phyloP scores from a whole-genome alignment of 2,113 vertebrate species.

The Hippocampus barbouri region DNA sequence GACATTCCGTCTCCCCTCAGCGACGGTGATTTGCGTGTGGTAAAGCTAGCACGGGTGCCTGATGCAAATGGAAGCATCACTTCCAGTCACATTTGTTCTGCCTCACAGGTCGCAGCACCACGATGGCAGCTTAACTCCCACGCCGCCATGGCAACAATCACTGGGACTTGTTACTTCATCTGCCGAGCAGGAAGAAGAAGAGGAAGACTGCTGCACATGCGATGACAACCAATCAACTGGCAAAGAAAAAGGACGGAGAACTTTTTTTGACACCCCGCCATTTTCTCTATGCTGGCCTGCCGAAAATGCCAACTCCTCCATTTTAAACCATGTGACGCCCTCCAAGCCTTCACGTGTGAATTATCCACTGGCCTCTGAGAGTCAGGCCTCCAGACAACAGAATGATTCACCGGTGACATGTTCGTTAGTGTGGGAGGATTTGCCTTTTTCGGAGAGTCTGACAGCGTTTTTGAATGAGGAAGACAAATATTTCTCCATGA shows the following conservation, averaged over 20 bases:
- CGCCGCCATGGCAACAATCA: slow-evolving; percentile 56
- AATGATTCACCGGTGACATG: background rate
- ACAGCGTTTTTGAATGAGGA: slow-evolving; percentile 44
- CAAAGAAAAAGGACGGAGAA: background rate
- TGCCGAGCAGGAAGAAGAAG: slow-evolving; percentile 52
- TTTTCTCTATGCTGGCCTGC: slow-evolving; percentile 1
- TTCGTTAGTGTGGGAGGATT: slow-evolving; percentile 46
- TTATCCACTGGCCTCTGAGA: background rate
- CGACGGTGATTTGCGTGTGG: background rate
- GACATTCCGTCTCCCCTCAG: background rate
- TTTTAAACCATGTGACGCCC: background rate
- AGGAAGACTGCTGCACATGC: slow-evolving; percentile 27
- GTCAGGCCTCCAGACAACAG: background rate
- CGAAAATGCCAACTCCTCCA: slow-evolving; percentile 9
- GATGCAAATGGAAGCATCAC: background rate
- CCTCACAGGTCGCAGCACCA: slow-evolving; percentile 32
- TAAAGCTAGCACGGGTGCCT: background rate
- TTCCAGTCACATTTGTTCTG: slow-evolving; percentile 3
- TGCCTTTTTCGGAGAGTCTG: slow-evolving; percentile 64
- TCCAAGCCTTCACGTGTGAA: background rate
- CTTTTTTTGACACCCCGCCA: slow-evolving; percentile 3
- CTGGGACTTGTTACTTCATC: slow-evolving; percentile 63
- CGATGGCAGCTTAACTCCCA: slow-evolving; percentile 36
- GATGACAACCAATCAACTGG: slow-evolving; percentile 14
- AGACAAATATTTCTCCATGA: slow-evolving; percentile 16